Percentiles rank a stretch among this genome's conserved stretches.
Conservation (phyloP, 23 tunicate species). For the Oikopleura dioica region DNA sequence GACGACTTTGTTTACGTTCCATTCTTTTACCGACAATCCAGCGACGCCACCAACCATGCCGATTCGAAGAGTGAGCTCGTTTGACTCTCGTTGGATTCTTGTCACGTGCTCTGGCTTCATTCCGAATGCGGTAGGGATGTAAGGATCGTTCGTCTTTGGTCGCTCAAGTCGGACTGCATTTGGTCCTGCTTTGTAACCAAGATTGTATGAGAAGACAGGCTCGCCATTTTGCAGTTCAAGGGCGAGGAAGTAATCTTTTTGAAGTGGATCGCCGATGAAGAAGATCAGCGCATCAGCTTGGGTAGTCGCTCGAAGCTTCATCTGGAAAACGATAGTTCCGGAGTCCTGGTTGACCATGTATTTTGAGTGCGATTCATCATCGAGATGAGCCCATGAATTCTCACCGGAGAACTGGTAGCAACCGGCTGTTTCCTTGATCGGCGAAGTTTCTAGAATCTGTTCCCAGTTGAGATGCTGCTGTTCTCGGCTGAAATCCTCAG, state of each 20-base stretch:
- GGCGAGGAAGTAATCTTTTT: conserved; percentile 51
- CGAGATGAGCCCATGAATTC: background rate
- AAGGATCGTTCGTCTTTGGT: background rate
- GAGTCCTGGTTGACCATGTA: background rate
- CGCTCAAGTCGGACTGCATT: background rate
- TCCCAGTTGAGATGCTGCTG: background rate
- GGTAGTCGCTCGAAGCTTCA: background rate
- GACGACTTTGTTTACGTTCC: background rate
- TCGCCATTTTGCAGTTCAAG: conserved; percentile 43
- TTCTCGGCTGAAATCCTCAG: background rate
- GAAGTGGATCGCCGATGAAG: conserved; percentile 3
- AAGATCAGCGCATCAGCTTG: conserved; percentile 1
- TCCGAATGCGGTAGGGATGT: conserved; percentile 1
- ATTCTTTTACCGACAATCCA: conserved; percentile 8
- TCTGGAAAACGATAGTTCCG: background rate
- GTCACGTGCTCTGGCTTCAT: background rate
- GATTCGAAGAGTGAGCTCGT: conserved; percentile 1
- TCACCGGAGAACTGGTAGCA: conserved; percentile 10
- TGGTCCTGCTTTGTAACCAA: conserved; percentile 35
- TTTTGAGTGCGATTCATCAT: background rate
- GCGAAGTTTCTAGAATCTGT: background rate
- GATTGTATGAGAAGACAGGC: conserved; percentile 34
- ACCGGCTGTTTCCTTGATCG: background rate
- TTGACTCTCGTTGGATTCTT: too few relatives aligned
- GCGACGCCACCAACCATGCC: conserved; percentile 13